Evolutionary conservation across 2,113 vertebrate genomes (phyloP).

Genomic region (Rhea americana): DNA sequence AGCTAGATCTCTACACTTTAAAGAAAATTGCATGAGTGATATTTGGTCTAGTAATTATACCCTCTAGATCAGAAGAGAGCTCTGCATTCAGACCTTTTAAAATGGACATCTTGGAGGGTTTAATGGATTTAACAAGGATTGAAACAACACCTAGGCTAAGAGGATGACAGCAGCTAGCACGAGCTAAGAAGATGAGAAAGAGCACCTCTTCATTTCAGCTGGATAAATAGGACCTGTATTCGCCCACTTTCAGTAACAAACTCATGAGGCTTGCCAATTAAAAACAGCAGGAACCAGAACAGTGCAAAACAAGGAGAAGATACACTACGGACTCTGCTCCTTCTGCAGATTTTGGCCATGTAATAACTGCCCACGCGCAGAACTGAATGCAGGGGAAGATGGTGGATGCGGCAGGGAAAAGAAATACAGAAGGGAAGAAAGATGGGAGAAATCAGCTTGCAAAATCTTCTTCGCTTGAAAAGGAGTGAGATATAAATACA

Average conservation of each 20-base stretch:
- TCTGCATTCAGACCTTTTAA: neutral
- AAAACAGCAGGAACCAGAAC: neutral
- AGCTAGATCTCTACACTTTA: slow-evolving; percentile 11
- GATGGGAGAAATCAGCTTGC: neutral
- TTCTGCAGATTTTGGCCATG: neutral
- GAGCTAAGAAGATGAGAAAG: neutral
- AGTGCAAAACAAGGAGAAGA: neutral
- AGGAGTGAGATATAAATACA: neutral
- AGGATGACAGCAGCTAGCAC: neutral
- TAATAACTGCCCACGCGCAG: neutral
- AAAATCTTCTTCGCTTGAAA: neutral
- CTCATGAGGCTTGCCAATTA: neutral
- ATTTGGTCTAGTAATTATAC: neutral
- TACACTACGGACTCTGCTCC: neutral
- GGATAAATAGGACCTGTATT: neutral
- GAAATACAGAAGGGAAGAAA: neutral
- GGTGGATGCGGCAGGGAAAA: neutral
- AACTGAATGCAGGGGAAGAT: neutral
- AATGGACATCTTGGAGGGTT: neutral
- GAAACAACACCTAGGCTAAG: neutral
- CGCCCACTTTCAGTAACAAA: neutral
- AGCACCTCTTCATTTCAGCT: neutral
- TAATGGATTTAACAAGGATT: slow-evolving; percentile 13
- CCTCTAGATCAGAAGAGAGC: neutral
- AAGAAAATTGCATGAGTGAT: neutral